These are phyloP conservation scores for Achroia grisella DNA, from an alignment of 1,140 invertebrate species.

Conservation along the genomic window DNA sequence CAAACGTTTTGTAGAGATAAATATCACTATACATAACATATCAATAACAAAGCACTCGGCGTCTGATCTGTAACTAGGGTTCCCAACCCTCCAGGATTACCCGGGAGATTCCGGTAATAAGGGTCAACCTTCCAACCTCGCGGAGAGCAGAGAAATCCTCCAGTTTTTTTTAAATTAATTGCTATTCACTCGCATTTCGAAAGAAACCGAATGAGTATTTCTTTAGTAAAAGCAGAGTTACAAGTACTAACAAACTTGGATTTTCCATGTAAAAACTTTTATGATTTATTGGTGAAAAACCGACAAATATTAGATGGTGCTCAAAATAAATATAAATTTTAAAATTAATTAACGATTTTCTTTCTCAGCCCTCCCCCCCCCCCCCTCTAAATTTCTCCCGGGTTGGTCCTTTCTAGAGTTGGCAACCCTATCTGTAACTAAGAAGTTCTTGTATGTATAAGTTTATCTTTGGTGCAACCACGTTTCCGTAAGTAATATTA, in stretches of 20 bases:
- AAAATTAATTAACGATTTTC: conserved; percentile 11
- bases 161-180: background rate
- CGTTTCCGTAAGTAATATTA: too few relatives aligned
- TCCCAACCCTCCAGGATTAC: conserved; percentile 1
- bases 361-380: background rate
- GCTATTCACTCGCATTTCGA: background rate
- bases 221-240: conserved; percentile 13
- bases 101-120: conserved; percentile 1
- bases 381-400: too few relatives aligned
- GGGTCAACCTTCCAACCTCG: background rate
- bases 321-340: conserved; percentile 17
- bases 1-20: too few relatives aligned
- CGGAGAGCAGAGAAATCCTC: background rate
- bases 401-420: too few relatives aligned
- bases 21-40: too few relatives aligned
- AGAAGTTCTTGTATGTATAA: too few relatives aligned
- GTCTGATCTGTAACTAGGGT: background rate
- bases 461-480: too few relatives aligned
- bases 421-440: too few relatives aligned
- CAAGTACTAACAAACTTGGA: conserved; percentile 1
- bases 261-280: conserved; percentile 15
- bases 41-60: too few relatives aligned
- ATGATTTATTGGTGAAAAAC: conserved; percentile 13
- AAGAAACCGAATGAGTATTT: conserved; percentile 16
- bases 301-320: conserved; percentile 12